Evolutionary conservation across 92 coral and sea anemone genomes (phyloP), one percentile per base, ranked within the genome.

Genomic region (Phenganax subtilis): DNA sequence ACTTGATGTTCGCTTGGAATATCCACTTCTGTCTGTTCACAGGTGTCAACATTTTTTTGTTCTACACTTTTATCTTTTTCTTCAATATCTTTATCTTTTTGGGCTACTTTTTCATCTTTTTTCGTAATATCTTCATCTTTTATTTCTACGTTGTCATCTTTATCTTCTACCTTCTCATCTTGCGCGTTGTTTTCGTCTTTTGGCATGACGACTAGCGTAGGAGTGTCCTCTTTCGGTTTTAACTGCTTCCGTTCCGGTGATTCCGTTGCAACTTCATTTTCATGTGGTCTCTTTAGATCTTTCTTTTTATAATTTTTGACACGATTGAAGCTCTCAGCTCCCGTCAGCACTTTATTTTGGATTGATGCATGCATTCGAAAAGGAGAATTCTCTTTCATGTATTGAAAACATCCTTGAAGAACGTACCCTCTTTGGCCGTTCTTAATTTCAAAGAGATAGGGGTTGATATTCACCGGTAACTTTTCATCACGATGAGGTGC

Each of bases 391-490:
- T 27, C 2, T 30, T 30, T 1, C 52, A 68, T 30, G n/a, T 30
- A 11, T 30, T 68, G 1, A 68, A 68, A 17, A 20, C 53, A 0
- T 2, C 77, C 77, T 5, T 54, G 83, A 7, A 65, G 57, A n/a
- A 59, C 60, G 8, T n/a, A 51, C 10, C 29, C 69, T 59, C 71
- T 63, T 53, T 12, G 59, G 1, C 64, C 63, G 27, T 54, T 57
- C 5, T 81, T 80, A 70, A 75, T 73, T 59, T 88, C 86, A 71
- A 85, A 88, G 51, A 88, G 84, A 65, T 85, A 88, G 20, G 88
- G 84, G 11, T 85, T 85, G 10, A 88, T 69, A 55, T 83, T 75
- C 6, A 85, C 90, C 7, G 14, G 12, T 79, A 68, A 8, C 1
- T 30, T 17, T 68, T 68, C 73, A 15, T 11, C 15, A 25, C 11